Percentiles rank a stretch among this genome's conserved stretches.
phyloP scores from a whole-genome alignment of 2,888 invertebrate species.

The Campoplex capitator region DNA sequence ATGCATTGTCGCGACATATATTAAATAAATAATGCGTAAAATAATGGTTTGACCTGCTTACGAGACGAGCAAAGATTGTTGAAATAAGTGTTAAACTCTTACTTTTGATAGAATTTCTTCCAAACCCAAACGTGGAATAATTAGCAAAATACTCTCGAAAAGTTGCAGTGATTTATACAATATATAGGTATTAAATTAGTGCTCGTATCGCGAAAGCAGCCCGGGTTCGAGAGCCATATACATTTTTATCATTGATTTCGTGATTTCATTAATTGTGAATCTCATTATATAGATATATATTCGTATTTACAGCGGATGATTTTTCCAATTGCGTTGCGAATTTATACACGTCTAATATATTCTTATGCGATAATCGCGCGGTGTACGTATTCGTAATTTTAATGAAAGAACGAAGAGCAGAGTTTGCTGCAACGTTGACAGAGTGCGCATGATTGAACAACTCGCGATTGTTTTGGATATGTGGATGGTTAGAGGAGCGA shows the following conservation, averaged over 20 bases:
- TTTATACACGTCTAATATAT: background rate
- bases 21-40: no score
- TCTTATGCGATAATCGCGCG: background rate
- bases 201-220: background rate
- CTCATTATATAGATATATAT: background rate
- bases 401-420: background rate
- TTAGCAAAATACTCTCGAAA: no score
- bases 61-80: background rate
- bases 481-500: background rate
- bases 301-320: background rate
- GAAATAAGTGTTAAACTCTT: background rate
- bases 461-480: slow-evolving; percentile 11
- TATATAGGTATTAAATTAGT: no score
- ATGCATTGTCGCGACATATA: no score
- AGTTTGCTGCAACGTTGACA: slow-evolving; percentile 27
- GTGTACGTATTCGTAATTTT: background rate
- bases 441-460: background rate
- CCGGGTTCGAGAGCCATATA: background rate
- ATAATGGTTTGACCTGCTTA: background rate
- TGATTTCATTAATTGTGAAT: background rate
- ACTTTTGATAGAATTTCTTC: no score
- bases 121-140: no score
- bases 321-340: background rate
- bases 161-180: no score
- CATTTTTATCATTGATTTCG: background rate